Percentiles rank a stretch among this genome's conserved stretches.
phyloP scores from a whole-genome alignment of 2,888 invertebrate species.

The Drosophila cracens region DNA sequence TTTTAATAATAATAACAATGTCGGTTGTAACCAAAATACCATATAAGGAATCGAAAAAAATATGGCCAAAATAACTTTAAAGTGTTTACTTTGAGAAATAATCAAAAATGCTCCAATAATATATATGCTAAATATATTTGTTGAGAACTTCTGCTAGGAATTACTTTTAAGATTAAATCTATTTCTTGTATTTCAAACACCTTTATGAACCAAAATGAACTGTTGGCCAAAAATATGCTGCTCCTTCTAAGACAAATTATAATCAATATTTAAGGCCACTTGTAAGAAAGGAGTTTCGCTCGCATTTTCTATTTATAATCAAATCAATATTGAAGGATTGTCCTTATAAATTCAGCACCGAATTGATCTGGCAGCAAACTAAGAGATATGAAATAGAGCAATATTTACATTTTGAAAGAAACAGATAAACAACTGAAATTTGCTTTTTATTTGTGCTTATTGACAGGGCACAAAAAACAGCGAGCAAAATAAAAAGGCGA shows the following conservation, averaged over 20 bases:
- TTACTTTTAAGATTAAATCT: neutral
- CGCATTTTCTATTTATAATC: constrained; percentile 32
- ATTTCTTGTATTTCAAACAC: neutral
- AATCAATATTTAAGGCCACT: constrained; percentile 8
- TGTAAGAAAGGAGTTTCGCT: neutral
- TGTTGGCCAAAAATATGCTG: neutral
- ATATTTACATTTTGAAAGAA: constrained; percentile 25
- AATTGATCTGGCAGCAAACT: neutral
- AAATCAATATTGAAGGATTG: constrained; percentile 31
- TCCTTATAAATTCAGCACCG: neutral
- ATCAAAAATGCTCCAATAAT: neutral
- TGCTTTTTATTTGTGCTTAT: constrained; percentile 10
- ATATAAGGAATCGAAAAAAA: neutral
- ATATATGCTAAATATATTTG: neutral
- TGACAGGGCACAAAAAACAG: constrained; percentile 13
- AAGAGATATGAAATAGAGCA: constrained; percentile 6
- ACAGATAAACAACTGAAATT: constrained; percentile 28
- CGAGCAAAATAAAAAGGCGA: constrained; percentile 22
- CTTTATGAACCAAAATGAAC: constrained; percentile 1
- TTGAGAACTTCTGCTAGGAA: neutral
- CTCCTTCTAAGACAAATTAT: neutral
- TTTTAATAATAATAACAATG: neutral
- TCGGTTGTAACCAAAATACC: neutral
- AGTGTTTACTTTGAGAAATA: neutral
- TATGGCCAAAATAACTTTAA: neutral